Percentiles rank a stretch among this genome's conserved stretches.
Evolutionary conservation across 2,797 vertebrate genomes (phyloP).

Genomic region (Sebastolobus alascanus): DNA sequence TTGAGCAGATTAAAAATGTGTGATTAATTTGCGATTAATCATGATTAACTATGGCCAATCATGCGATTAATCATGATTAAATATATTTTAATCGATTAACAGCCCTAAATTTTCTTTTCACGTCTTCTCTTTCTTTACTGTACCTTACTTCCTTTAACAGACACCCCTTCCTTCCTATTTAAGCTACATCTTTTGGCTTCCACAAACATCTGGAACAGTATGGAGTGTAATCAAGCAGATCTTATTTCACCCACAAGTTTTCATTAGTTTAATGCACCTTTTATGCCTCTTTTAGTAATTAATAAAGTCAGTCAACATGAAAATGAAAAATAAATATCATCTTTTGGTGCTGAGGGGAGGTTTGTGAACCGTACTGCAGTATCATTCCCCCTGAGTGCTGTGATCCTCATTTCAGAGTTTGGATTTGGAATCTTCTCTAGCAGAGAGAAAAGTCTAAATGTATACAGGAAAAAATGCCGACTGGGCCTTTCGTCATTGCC

Average conservation of each 20-base stretch:
- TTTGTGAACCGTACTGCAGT: not conserved
- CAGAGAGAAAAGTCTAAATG: not conserved
- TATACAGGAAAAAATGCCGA: not conserved
- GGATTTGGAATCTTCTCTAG: not conserved
- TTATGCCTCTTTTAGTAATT: conserved; percentile 15
- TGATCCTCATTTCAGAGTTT: not conserved
- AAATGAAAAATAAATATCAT: conserved; percentile 12
- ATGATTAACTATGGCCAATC: too few species aligned
- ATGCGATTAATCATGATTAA: too few species aligned
- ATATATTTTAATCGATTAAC: too few species aligned
- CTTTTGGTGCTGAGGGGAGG: not conserved
- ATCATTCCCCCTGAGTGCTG: not conserved
- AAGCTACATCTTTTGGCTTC: not conserved
- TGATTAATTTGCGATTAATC: too few species aligned
- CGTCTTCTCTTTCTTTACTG: not conserved
- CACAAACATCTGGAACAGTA: conserved; percentile 4
- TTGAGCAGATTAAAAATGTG: too few species aligned
- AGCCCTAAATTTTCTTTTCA: too few species aligned
- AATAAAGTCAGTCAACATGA: conserved; percentile 20
- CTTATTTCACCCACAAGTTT: conserved; percentile 1
- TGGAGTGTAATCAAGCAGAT: not conserved
- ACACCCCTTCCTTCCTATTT: not conserved
- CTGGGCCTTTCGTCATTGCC: not conserved
- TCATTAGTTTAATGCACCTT: conserved; percentile 26
- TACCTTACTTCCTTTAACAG: not conserved